Percentiles rank a stretch among this genome's conserved stretches.
Evolutionary conservation across 2,888 invertebrate species (phyloP).

Genomic region (Pristionchus fissidentatus): DNA sequence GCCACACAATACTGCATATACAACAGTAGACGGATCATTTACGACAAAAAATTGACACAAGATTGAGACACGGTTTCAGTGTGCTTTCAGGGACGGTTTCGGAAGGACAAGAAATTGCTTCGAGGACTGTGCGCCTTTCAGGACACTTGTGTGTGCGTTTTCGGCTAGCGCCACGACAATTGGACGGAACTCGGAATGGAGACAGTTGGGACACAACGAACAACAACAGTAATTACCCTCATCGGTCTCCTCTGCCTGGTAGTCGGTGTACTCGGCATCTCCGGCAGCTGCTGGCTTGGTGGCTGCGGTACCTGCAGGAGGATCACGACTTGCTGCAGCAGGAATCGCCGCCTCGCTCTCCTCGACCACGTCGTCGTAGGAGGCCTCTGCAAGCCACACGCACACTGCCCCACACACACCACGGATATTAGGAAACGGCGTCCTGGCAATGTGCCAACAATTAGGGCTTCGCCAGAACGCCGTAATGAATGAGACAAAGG

Average conservation of each 20-base stretch:
- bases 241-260: conserved; percentile 58
- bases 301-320: not conserved
- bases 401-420: conserved; percentile 33
- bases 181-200: not conserved
- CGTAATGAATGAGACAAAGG: no score
- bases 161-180: no score
- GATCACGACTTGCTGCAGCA: conserved; percentile 50
- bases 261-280: conserved; percentile 53
- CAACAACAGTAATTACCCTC: conserved; percentile 53
- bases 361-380: conserved; percentile 67
- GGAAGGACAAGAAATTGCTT: no score
- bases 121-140: no score
- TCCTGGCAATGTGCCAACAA: not conserved
- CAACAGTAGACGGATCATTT: not conserved
- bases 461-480: no score
- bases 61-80: no score
- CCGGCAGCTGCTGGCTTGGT: conserved; percentile 28
- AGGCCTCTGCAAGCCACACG: conserved; percentile 54
- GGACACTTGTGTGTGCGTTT: not conserved
- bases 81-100: no score
- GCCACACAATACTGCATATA: conserved; percentile 14
- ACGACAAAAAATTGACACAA: not conserved
- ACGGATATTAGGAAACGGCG: not conserved
- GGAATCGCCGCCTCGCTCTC: conserved; percentile 58
- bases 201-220: not conserved